phyloP scores from a whole-genome alignment of 2,888 invertebrate species.

The Trissolcus brochymenae region DNA sequence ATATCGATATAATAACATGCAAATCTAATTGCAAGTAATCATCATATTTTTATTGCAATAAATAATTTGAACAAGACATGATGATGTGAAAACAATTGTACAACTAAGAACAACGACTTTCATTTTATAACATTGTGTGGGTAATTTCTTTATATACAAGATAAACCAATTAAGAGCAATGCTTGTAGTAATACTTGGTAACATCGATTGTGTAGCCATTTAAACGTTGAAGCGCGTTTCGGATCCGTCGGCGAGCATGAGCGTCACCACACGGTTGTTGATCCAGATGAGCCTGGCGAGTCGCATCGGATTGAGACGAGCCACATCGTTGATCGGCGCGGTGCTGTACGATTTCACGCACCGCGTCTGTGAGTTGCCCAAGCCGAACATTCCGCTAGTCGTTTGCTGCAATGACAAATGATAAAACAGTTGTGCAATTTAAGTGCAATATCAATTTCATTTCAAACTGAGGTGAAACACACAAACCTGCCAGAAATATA shows the following conservation, averaged over 20 bases:
- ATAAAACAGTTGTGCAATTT: no score
- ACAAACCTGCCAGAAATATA: conserved; percentile 98
- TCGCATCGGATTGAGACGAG: conserved; percentile 90
- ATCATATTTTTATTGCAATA: conserved; percentile 41
- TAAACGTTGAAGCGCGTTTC: conserved; percentile 91
- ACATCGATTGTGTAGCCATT: conserved; percentile 59
- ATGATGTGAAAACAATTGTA: conserved; percentile 47
- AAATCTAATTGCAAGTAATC: background rate
- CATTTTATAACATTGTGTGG: conserved; percentile 33
- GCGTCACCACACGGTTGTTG: conserved; percentile 92
- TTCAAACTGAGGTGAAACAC: conserved; percentile 1
- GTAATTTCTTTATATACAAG: conserved; percentile 37
- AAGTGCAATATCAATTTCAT: no score
- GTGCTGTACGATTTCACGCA: conserved; percentile 97
- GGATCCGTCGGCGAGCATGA: conserved; percentile 97
- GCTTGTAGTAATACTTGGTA: conserved; percentile 38
- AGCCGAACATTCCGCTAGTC: conserved; percentile 93
- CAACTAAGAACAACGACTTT: conserved; percentile 49
- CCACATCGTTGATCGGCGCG: conserved; percentile 92
- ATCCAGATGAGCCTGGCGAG: conserved; percentile 97
- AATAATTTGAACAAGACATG: conserved; percentile 50
- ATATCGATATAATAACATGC: no score
- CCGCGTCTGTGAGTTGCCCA: conserved; percentile 97
- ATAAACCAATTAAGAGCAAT: conserved; percentile 13
- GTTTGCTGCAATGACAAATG: conserved; percentile 77